Evolutionary conservation across 2,888 invertebrate genomes (phyloP), one percentile per base, ranked within the genome.

Genomic region (Ethmia dodecea): DNA sequence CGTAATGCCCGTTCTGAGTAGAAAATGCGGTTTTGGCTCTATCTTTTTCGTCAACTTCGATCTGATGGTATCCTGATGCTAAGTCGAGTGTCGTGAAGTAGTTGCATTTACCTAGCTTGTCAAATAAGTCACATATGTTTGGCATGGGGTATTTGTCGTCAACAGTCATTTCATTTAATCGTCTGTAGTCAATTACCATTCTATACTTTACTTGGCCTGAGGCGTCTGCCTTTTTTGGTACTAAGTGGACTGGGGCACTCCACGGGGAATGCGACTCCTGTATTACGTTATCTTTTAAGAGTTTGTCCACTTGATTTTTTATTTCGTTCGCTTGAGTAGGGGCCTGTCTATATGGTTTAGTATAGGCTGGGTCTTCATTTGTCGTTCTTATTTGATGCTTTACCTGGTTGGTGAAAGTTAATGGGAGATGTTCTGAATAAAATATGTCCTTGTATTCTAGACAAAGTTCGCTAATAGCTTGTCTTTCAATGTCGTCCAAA

Each of bases 401-500:
- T 5, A 60, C 40, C 6, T 40, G 6, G 32, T 54, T 45, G 9
- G 54, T 51, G 13, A 38, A 40, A 1, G 46, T 37, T 10, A 60
- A 37, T 0, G 45, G 40, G n/a, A 53, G 31, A 11, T 47, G 32
- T 10, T 55, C 55, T 8, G 33, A 37, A 33, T 55, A 45, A 39
- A 61, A 55, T 28, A 60, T 49, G 24, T 60, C 52, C 25, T 31
- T 45, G 34, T 46, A 51, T 37, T 51, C 45, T 1, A 28, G 11
- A 35, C 49, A 52, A 0, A 49, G 11, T 12, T 31, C 30, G n/a
- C 20, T 9, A n/a, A 50, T 49, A 15, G 2, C 12, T 3, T 28
- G 12, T n/a, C 26, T 12, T 34, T 47, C 44, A 28, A 43, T 41
- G 1, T 31, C 30, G 22, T 47, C 45, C 35, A 38, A 42, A 11